Base-by-base conservation (phyloP, 2,888 invertebrate genomes). In the Acanthoscelides obtectus region DNA sequence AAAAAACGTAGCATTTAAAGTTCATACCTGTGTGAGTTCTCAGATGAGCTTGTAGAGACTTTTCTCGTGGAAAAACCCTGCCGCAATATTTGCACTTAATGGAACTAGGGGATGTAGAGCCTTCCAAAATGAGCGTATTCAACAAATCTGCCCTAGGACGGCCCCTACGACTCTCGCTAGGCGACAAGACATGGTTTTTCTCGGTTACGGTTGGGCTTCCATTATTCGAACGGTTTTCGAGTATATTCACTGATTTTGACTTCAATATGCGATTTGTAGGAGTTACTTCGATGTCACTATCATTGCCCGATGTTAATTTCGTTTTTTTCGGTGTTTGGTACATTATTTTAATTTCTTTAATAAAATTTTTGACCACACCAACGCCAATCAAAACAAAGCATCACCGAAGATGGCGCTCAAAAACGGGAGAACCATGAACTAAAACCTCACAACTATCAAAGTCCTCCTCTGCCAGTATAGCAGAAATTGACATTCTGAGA, bases 61-160 rank as follows among this genome's bases (percentile, higher is more conserved):
- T 93, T 81, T 93, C 92, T 76, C 93, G 85, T 0, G 93, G 93
- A 81, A 93, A 93, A 22, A 92, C 91, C 72, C 93, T 85, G 76
- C 89, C 89, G 84, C 93, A 93, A 79, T 88, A 90, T 70, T 88
- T 87, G 83, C 93, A 93, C 81, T 91, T 91, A 77, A 93, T 92
- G 72, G 89, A 89, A 80, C 90, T 90, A 6, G 89, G 89, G 17
- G 91, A 91, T 22, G 90, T 89, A 67, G 90, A 89, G 64, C 93
- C 93, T 84, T 92, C 90, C 76, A 89, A 86, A 84, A 93, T 92
- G 69, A 93, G 86, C 73, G 88, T 88, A 74, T 89, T 89, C 70
- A 93, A 88, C 71, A 89, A 88, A 83, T 92, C 92, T 68, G 92
- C 91, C 79, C 92, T 87, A 20, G 93, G 93, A 77, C 93, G 85